phyloP scores from a whole-genome alignment of 2,888 invertebrate species.

The Oscheius sp. region DNA sequence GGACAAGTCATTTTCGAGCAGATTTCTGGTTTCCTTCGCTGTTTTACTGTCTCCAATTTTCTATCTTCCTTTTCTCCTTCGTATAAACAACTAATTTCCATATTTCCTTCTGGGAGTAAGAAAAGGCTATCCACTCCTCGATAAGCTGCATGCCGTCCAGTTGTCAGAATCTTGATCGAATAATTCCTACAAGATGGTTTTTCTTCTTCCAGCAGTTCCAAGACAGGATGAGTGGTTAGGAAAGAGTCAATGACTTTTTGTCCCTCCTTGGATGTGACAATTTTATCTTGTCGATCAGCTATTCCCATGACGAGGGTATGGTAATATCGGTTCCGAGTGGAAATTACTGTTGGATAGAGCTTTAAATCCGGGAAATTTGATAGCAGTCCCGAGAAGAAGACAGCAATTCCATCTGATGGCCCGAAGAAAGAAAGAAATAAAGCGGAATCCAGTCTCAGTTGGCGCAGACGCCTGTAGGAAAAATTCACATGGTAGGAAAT shows the following conservation, averaged over 20 bases:
- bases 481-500: neutral
- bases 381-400: neutral
- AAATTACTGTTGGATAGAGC: slow-evolving; percentile 6
- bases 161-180: neutral
- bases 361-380: slow-evolving; percentile 22
- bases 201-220: slow-evolving; percentile 1
- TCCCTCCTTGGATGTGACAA: neutral
- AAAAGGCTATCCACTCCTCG: slow-evolving; percentile 9
- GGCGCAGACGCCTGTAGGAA: neutral
- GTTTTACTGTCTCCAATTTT: neutral
- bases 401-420: slow-evolving; percentile 28
- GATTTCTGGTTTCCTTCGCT: neutral
- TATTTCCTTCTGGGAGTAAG: slow-evolving; percentile 6
- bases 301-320: neutral
- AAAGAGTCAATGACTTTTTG: slow-evolving; percentile 11
- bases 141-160: slow-evolving; percentile 12
- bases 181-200: neutral
- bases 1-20: slow-evolving; percentile 15
- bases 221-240: slow-evolving; percentile 1
- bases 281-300: slow-evolving; percentile 16
- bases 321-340: neutral
- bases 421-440: slow-evolving; percentile 18
- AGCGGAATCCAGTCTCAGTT: neutral
- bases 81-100: slow-evolving; percentile 15
- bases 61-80: slow-evolving; percentile 1